These are phyloP conservation scores for Serrognathus titanus DNA, from an alignment of 2,888 invertebrate species.

Conservation along the genomic window DNA sequence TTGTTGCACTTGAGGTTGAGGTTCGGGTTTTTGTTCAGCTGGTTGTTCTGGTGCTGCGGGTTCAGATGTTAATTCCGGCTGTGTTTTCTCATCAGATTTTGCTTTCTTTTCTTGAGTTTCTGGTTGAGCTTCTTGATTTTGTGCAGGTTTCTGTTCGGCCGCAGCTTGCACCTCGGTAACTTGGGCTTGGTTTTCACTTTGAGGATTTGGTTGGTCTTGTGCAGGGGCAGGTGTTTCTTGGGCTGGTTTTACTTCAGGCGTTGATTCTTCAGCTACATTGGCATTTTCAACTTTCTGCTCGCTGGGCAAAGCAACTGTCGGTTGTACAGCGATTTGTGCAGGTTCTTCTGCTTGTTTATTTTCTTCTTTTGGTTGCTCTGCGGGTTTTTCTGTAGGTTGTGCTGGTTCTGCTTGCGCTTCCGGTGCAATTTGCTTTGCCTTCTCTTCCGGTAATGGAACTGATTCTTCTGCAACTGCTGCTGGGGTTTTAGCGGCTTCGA, in stretches of 20 bases:
- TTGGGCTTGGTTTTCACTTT: conserved; percentile 40
- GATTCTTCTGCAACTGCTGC: conserved; percentile 47
- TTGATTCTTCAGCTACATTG: conserved; percentile 24
- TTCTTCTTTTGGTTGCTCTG: conserved; percentile 26
- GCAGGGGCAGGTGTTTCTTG: conserved; percentile 10
- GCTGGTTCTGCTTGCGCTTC: conserved; percentile 10
- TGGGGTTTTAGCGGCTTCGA: conserved; percentile 42
- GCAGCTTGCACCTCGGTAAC: conserved; percentile 44
- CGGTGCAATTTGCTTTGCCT: conserved; percentile 23
- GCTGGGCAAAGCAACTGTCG: conserved; percentile 28
- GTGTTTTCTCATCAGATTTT: conserved; percentile 34
- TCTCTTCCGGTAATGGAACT: conserved; percentile 30
- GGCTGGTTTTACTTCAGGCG: conserved; percentile 24
- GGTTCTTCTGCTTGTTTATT: conserved; percentile 19
- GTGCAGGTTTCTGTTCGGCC: conserved; percentile 31
- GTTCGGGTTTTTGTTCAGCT: conserved; percentile 32
- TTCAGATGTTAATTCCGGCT: conserved; percentile 2
- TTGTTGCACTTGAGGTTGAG: conserved; percentile 17
- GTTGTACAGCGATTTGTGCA: conserved; percentile 43
- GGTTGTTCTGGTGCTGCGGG: conserved; percentile 25
- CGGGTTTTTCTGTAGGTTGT: neutral
- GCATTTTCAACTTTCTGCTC: conserved; percentile 27
- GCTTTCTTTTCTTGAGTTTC: conserved; percentile 25
- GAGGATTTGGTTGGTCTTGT: conserved; percentile 28
- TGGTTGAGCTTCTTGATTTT: conserved; percentile 29